Conservation (phyloP, 2,797 vertebrate species). For the Thaleichthys pacificus region DNA sequence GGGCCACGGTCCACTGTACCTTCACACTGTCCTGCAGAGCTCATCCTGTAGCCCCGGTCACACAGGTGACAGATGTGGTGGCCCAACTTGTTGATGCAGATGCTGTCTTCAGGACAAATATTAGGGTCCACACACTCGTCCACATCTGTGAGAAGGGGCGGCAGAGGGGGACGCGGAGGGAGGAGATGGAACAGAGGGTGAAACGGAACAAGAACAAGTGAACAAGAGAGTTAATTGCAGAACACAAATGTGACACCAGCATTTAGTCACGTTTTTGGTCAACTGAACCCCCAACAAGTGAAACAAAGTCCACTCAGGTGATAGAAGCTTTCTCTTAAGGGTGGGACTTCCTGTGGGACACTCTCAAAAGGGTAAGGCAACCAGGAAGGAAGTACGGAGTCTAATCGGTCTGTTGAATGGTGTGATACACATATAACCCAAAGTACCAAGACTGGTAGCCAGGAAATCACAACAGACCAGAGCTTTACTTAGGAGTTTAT, state of each 20-base stretch:
- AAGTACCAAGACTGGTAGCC: not conserved
- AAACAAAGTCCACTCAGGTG: not conserved
- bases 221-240: not conserved
- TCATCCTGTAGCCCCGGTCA: slow-evolving; percentile 77
- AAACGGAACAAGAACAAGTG: not conserved
- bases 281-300: not conserved
- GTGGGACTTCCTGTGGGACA: slow-evolving; percentile 10
- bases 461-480: slow-evolving; percentile 6
- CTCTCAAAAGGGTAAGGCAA: not conserved
- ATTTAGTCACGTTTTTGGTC: too few species aligned
- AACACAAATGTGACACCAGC: not conserved
- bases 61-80: slow-evolving; percentile 80
- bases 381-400: not conserved
- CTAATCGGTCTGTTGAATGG: not conserved
- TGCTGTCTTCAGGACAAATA: slow-evolving; percentile 75
- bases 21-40: slow-evolving; percentile 72
- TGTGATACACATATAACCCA: slow-evolving; percentile 2
- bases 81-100: slow-evolving; percentile 77
- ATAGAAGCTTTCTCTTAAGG: slow-evolving; percentile 4
- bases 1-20: slow-evolving; percentile 44
- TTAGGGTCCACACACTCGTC: slow-evolving; percentile 77
- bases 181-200: not conserved
- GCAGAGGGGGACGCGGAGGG: not conserved
- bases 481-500: too few species aligned
- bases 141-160: slow-evolving; percentile 71